Percentiles rank a stretch among this genome's conserved stretches.
These are phyloP conservation scores for Lissocephala sabroskyi DNA, from an alignment of 2,888 invertebrate species.

Conservation along the genomic window DNA sequence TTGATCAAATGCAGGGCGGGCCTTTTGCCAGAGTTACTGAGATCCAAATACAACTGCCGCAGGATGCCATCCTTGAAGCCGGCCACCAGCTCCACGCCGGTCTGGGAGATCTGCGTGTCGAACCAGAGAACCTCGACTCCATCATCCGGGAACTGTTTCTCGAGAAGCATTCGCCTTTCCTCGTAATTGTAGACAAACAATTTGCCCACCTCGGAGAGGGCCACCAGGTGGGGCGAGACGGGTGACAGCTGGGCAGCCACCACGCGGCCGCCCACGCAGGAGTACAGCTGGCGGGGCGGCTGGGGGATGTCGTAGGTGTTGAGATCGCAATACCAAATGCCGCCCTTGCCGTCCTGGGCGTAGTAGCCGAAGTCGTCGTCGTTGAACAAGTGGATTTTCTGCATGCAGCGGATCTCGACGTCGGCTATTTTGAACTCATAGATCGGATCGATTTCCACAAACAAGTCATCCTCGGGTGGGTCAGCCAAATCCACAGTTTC, in stretches of 20 bases:
- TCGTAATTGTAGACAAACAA: conserved; percentile 83
- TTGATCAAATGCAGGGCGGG: conserved; percentile 65
- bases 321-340: conserved; percentile 83
- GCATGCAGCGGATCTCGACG: conserved; percentile 66
- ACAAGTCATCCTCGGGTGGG: conserved; percentile 84
- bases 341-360: conserved; percentile 91
- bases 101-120: conserved; percentile 77
- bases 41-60: conserved; percentile 73
- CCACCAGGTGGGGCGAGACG: conserved; percentile 79
- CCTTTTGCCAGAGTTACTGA: conserved; percentile 23
- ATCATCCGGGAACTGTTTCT: conserved; percentile 76
- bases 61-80: conserved; percentile 83
- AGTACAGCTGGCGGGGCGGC: conserved; percentile 74
- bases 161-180: conserved; percentile 75
- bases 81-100: conserved; percentile 78
- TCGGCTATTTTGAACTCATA: conserved; percentile 82
- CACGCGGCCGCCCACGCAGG: conserved; percentile 84
- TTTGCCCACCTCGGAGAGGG: conserved; percentile 82
- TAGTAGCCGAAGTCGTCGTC: conserved; percentile 76
- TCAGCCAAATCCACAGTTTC: conserved; percentile 92
- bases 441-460: conserved; percentile 88
- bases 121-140: conserved; percentile 81
- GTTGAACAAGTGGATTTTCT: conserved; percentile 69
- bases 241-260: conserved; percentile 81
- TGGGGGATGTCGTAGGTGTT: conserved; percentile 73